Percentiles rank a stretch among this genome's conserved stretches.
Evolutionary conservation across 2,797 vertebrate genomes (phyloP).

Genomic region (Loris lydekkerianus): DNA sequence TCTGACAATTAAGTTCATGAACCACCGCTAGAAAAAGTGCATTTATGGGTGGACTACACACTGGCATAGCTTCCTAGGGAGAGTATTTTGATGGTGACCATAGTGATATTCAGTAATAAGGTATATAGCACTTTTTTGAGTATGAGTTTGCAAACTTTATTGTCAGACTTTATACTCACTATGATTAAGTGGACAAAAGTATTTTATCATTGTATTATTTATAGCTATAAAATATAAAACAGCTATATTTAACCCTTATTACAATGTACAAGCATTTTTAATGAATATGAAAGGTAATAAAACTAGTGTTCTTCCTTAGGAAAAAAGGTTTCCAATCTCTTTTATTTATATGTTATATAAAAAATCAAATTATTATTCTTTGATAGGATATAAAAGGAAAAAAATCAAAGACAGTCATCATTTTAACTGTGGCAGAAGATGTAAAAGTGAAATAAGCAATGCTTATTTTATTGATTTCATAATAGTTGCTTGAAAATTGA

Average conservation of each 20-base stretch:
- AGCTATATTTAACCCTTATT: slow-evolving; percentile 24
- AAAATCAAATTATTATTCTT: slow-evolving; percentile 52
- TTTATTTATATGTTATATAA: slow-evolving; percentile 34
- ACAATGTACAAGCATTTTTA: background rate
- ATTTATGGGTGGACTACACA: no score
- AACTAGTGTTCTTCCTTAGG: background rate
- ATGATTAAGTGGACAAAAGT: background rate
- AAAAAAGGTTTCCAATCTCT: slow-evolving; percentile 23
- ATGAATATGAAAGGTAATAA: slow-evolving; percentile 39
- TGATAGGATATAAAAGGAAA: background rate
- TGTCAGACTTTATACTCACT: background rate
- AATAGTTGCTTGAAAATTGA: slow-evolving; percentile 31
- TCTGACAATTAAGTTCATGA: no score
- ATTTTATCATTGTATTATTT: slow-evolving; percentile 31
- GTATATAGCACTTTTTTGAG: no score
- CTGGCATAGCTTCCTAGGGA: no score
- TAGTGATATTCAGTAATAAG: no score
- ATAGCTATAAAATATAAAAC: background rate
- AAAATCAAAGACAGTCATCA: background rate
- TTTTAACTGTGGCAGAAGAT: slow-evolving; percentile 12
- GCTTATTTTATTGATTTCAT: slow-evolving; percentile 63
- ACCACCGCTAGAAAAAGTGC: no score
- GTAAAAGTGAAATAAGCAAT: slow-evolving; percentile 15
- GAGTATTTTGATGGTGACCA: no score
- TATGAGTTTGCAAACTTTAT: no score